Conservation (phyloP, 2,113 vertebrate genomes). For the Leiothrix lutea region DNA sequence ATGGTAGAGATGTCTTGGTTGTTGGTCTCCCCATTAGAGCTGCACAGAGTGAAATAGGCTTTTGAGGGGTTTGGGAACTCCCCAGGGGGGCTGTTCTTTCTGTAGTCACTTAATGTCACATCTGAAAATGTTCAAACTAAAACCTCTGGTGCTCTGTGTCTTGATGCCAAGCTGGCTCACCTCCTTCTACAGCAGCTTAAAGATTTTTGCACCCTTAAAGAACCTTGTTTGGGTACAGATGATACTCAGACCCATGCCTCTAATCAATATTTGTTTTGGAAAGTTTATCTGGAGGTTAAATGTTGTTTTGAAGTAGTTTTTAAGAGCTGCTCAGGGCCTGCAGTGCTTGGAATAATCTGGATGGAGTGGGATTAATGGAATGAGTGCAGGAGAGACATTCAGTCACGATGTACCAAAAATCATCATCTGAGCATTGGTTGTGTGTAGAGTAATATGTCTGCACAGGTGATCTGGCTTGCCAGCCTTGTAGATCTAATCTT, state of each 20-base stretch:
- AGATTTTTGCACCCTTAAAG: background rate
- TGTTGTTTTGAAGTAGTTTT: background rate
- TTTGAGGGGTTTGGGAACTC: background rate
- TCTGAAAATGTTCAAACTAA: background rate
- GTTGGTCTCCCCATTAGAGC: accelerated
- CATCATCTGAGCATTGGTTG: background rate
- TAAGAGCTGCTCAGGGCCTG: background rate
- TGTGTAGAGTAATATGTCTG: background rate
- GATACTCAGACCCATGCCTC: background rate
- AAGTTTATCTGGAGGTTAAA: background rate
- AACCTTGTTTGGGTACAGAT: background rate
- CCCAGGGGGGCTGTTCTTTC: background rate
- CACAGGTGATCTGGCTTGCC: background rate
- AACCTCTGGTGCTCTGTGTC: background rate
- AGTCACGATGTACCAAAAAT: background rate
- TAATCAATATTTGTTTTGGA: background rate
- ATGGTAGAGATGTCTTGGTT: background rate
- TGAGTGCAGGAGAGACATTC: background rate
- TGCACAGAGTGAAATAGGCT: background rate
- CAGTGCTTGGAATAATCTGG: background rate
- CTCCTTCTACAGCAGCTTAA: background rate
- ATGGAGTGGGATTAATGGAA: background rate
- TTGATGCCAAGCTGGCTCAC: background rate
- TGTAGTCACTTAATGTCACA: background rate
- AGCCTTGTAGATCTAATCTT: background rate